Base-by-base conservation (phyloP, 2,888 invertebrate species). In the Parthenolecanium corni region DNA sequence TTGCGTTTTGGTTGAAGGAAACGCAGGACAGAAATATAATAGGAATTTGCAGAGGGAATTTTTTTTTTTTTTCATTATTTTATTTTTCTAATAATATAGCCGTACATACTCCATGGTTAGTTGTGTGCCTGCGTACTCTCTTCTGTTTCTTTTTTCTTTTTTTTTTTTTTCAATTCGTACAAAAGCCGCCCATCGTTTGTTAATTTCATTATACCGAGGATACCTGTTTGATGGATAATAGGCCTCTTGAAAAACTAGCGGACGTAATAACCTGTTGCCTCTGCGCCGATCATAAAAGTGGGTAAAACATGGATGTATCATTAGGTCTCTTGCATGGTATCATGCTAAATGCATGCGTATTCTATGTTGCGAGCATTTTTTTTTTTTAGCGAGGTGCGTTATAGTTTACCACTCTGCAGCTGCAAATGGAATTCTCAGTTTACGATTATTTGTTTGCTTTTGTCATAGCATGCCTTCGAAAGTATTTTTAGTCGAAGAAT, bases 181-280 rank as follows among this genome's bases (percentile, higher is more conserved):
- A 21, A 40, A n/a, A 40, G 54, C 54, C 54, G 54, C 54, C 54
- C 54, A 54, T 54, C 40, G 40, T 54, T 54, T 40, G 42, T 54
- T 54, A 54, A 54, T 54, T n/a, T 54, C 54, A 54, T 42, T 54
- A 24, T 40, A 42, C 14, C 42, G n/a, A 42, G 31, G 52, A 52
- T 54, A 54, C 54, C 42, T 14, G 54, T 54, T 54, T 40, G 40
- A 54, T 42, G 40, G 40, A 54, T 54, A 54, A 54, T 54, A 54
- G 54, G 40, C 54, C 42, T 54, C 53, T 23, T 54, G 38, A 40
- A 54, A 54, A 42, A 42, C 36, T n/a, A 54, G 24, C 54, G 23
- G 24, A 54, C 54, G 23, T 54, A 54, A 54, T 54, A 54, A 54
- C 54, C 21, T 42, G 54, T 54, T 54, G 24, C 54, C 42, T 42